Evolutionary conservation across 2,113 vertebrate species (phyloP), one percentile per base, ranked within the genome.

Genomic region (Callipepla californica): DNA sequence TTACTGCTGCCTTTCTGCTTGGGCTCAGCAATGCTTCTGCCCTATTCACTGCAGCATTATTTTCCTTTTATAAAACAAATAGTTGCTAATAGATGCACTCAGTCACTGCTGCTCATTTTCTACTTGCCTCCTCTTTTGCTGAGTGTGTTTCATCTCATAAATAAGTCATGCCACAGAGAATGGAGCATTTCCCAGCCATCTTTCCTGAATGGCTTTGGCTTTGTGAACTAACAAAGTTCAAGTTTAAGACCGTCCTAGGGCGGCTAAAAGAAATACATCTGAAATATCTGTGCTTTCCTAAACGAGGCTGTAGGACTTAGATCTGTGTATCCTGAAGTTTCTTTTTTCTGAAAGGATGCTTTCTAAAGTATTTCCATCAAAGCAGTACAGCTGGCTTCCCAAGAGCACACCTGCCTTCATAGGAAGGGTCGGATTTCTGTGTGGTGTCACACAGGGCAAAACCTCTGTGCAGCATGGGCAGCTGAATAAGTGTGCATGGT

Each of bases 141-240:
- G 23, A 9, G 58, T 65, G 44, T 72, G 63, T 89, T 93, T 77
- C 90, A 40, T 59, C 72, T 47, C 87, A 79, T 69, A 51, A 23
- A 65, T 85, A 85, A 96, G 48, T 90, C 47, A 81, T 38, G 85
- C 57, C 30, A 7, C 57, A 47, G 72, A 76, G 76, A 79, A 74
- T 89, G 40, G 58, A 79, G 66, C 76, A 67, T 78, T 92, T 90
- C 92, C 36, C 7, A 40, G 89, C 86, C 38, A 66, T 84, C 90
- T 78, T 84, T 81, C 69, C 67, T 70, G 79, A 86, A 94, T 61
- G 85, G 75, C 53, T 73, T 53, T 91, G 88, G 59, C 76, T 96
- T 96, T 90, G 80, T 89, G 93, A 47, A 53, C 80, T 96, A 91
- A 93, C 90, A 86, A 94, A 93, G 36, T 90, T 76, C 72, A 63